Percentiles rank a stretch among this genome's conserved stretches.
Conservation (phyloP, 2,888 invertebrate species). For the Cactoblastis cactorum region DNA sequence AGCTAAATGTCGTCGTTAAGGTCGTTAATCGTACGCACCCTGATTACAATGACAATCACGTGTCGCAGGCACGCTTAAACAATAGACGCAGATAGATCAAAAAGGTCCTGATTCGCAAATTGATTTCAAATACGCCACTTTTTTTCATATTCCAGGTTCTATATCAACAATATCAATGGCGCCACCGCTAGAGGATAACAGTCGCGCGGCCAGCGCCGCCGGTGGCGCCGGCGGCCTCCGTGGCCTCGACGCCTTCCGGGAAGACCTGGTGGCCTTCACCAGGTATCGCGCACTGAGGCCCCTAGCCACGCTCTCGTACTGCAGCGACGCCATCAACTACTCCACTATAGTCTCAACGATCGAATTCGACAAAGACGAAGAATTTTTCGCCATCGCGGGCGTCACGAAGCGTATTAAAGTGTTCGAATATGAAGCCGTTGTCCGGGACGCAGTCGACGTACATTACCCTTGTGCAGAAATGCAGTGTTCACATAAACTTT, state of each 20-base stretch:
- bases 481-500: constrained; percentile 94
- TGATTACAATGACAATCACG: constrained; percentile 29
- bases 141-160: too few relatives aligned
- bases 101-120: constrained; percentile 38
- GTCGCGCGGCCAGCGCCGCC: constrained; percentile 20
- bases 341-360: constrained; percentile 94
- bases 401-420: constrained; percentile 96
- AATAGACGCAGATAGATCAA: constrained; percentile 34
- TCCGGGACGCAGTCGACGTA: constrained; percentile 91
- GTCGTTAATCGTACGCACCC: too few relatives aligned
- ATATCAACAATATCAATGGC: neutral
- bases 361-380: constrained; percentile 97
- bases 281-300: constrained; percentile 83
- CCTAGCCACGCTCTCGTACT: constrained; percentile 93
- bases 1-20: too few relatives aligned
- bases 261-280: constrained; percentile 92
- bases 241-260: constrained; percentile 87
- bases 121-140: too few relatives aligned
- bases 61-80: constrained; percentile 25
- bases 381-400: constrained; percentile 97
- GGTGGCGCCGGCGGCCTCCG: constrained; percentile 36
- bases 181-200: constrained; percentile 19
- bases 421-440: constrained; percentile 92
- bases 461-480: constrained; percentile 96
- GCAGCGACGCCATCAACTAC: constrained; percentile 92